Base-by-base conservation (phyloP, 2,888 invertebrate species). In the Apocheima hispidaria region DNA sequence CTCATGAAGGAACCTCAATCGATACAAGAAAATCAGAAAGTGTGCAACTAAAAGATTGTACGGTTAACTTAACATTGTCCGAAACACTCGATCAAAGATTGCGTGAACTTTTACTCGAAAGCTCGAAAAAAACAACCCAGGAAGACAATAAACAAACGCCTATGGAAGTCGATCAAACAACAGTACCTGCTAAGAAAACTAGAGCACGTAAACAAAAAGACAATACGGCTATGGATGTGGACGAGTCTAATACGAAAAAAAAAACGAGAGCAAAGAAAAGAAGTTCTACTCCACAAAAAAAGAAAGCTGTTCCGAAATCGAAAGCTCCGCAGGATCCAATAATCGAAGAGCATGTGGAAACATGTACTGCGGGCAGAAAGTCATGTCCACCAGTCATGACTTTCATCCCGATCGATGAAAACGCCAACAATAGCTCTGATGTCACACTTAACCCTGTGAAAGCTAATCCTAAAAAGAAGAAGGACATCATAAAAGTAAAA, bases 401-500 rank as follows among this genome's bases (percentile, higher is more conserved):
- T 65, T 73, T 38, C 65, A 71, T 58, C 28, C 58, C 50, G 16
- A 6, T 35, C 0, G 70, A 77, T 50, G 64, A 70, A 9, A 70
- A 70, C 28, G 63, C 72, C n/a, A 38, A 64, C 16, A 65, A 69
- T 43, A 66, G 63, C 28, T 59, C 68, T 36, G 70, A 75, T 41
- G 53, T 70, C 20, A 20, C 30, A 60, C 56, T 61, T 2, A 50
- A 55, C 20, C 62, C 56, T 20, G 57, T 64, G 18, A 77, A 79
- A 61, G 48, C 65, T 18, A 81, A 75, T 72, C 67, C 62, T 3
- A 81, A 63, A 65, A 81, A 72, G 50, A 89, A 88, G 70, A 90
- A 88, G 70, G 86, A 90, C 50, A 63, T 91, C 0, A 90, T 92
- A 16, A 90, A 84, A 81, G 90, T 92, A 0, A 92, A 92, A 82